A percentile compares a stretch with the other conserved stretches of the same genome.
phyloP scores from a whole-genome alignment of 2,113 vertebrate species.

The Pardalotus punctatus region DNA sequence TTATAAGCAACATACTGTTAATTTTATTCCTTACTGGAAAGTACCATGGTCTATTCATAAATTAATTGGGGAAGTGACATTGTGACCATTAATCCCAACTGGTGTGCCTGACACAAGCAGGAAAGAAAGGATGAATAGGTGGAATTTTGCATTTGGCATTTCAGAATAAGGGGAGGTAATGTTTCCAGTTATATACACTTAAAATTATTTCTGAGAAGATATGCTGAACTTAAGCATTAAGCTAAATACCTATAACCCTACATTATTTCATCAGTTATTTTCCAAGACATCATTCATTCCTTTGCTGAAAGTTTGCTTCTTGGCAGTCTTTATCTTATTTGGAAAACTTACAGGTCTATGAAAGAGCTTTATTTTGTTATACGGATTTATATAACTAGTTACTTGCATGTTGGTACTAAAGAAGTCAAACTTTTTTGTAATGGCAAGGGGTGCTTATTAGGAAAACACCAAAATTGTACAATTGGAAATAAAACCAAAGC shows the following conservation, averaged over 20 bases:
- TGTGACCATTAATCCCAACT: not conserved
- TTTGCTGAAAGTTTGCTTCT: not conserved
- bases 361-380: not conserved
- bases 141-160: constrained; percentile 1
- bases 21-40: constrained; percentile 65
- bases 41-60: constrained; percentile 41
- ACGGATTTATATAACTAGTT: not conserved
- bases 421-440: not conserved
- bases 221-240: not conserved
- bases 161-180: constrained; percentile 1
- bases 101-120: not conserved
- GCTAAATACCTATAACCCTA: not conserved
- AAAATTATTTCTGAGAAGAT: constrained; percentile 21
- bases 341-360: not conserved
- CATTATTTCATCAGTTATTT: not conserved
- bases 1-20: not conserved
- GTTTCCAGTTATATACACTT: constrained; percentile 18
- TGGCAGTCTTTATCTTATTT: not conserved
- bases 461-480: not conserved
- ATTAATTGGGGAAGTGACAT: constrained; percentile 56
- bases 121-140: constrained; percentile 23
- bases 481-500: not conserved
- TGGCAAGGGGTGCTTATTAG: not conserved
- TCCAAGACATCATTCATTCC: not conserved
- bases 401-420: not conserved